Evolutionary conservation across 2,888 invertebrate species (phyloP), one percentile per base, ranked within the genome.

Genomic region (Saturnia pavonia): DNA sequence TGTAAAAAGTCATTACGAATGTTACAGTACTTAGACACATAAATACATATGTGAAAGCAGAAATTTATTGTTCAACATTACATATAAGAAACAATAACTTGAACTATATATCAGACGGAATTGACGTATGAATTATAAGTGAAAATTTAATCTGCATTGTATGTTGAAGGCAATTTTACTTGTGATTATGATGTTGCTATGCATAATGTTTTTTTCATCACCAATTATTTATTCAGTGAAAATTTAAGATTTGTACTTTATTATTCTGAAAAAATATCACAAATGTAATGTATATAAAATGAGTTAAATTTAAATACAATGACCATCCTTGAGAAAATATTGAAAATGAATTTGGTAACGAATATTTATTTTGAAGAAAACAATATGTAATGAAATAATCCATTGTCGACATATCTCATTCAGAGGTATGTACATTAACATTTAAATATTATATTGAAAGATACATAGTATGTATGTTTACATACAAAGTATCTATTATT

Each of bases 1-100:
- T 66, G 42, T 65, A 51, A 40, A 69, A 34, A 65, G 40, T 66
- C 66, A 66, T 70, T 70, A 66, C 51, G 25, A 70, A 69, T 69
- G 45, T 45, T 34, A 48, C 22, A 65, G 63, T 48, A 60, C 65
- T 45, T 69, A 40, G 22, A 25, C 8, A 51, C 51, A 22, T 66
- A 43, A 60, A 63, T 69, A 69, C 9, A 63, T 69, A 69, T 12
- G 69, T 7, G 40, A 57, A 27, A 1, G 14, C 2, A 65, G 22
- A n/a, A 57, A 42, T 42, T 69, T 60, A 25, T 42, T n/a, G n/a
- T 43, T 51, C 40, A 14, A 40, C 16, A 27, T 63, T 27, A 27
- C 16, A 34, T 6, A 16, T 63, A 27, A 27, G 7, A 25, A 57
- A 12, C 14, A 57, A 12, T 57, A 25, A 57, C 25, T 57, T 25